These are phyloP conservation scores for Sitta europaea DNA, from an alignment of 2,113 vertebrate genomes.

Conservation along the genomic window DNA sequence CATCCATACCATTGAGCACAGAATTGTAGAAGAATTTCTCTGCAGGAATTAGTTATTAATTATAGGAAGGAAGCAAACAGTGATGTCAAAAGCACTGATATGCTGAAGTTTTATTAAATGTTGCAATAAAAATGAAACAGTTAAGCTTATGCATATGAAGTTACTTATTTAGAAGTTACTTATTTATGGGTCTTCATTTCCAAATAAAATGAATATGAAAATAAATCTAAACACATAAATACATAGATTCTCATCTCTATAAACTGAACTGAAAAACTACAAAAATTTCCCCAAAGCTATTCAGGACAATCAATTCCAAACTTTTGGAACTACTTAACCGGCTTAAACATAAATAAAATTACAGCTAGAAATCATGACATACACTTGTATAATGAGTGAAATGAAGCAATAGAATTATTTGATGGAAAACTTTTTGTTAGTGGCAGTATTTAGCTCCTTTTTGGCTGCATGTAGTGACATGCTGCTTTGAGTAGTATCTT, in stretches of 20 bases:
- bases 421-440: background rate
- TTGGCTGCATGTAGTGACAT: background rate
- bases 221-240: background rate
- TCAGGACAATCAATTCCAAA: background rate
- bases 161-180: background rate
- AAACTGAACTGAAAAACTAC: background rate
- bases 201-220: background rate
- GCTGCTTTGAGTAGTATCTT: background rate
- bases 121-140: background rate
- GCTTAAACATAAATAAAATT: background rate
- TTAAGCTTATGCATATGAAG: background rate
- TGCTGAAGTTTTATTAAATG: background rate
- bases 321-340: background rate
- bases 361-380: background rate
- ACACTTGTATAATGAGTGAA: background rate
- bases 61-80: background rate
- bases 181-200: background rate
- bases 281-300: background rate
- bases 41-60: background rate
- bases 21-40: background rate
- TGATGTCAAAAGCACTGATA: background rate
- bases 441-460: background rate
- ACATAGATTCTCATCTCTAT: background rate
- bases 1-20: background rate
- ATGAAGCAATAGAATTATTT: background rate